These are phyloP conservation scores for Arothron firmamentum DNA, from an alignment of 2,113 vertebrate species.

Conservation along the genomic window DNA sequence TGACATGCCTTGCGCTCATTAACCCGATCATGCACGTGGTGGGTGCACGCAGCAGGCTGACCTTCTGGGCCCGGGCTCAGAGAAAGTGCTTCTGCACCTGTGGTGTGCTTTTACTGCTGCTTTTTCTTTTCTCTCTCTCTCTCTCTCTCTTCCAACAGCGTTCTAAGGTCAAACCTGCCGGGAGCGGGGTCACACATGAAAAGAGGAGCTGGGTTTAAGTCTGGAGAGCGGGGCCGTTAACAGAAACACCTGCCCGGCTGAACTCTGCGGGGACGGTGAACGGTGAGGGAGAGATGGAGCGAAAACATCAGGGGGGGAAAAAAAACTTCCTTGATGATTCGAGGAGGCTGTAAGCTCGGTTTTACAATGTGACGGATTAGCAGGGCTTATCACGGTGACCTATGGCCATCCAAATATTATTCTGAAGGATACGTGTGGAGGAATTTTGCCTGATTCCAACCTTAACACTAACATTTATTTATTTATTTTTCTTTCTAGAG, in stretches of 20 bases:
- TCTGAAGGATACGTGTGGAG: conserved; percentile 34
- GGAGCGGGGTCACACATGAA: conserved; percentile 57
- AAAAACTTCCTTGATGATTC: conserved; percentile 6
- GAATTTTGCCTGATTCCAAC: conserved; percentile 17
- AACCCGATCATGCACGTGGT: no score
- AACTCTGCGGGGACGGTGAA: conserved; percentile 13
- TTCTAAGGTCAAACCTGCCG: conserved; percentile 40
- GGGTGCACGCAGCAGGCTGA: background rate
- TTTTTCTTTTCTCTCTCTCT: background rate
- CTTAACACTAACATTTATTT: no score
- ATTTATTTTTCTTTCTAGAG: no score
- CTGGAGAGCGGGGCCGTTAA: conserved; percentile 28
- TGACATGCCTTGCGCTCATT: no score
- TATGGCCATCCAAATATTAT: conserved; percentile 54
- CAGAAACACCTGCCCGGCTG: conserved; percentile 46
- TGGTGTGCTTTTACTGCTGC: conserved; percentile 50
- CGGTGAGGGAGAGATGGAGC: conserved; percentile 18
- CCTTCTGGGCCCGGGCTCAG: conserved; percentile 37
- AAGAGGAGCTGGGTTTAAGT: conserved; percentile 47
- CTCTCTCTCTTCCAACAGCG: conserved; percentile 14
- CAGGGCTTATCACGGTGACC: conserved; percentile 44
- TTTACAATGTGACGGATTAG: conserved; percentile 55
- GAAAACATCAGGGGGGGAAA: background rate
- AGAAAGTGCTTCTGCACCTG: conserved; percentile 67
- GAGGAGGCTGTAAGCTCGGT: conserved; percentile 40